These are phyloP conservation scores for Chirona hameri DNA, from an alignment of 2,888 invertebrate species.

Conservation along the genomic window DNA sequence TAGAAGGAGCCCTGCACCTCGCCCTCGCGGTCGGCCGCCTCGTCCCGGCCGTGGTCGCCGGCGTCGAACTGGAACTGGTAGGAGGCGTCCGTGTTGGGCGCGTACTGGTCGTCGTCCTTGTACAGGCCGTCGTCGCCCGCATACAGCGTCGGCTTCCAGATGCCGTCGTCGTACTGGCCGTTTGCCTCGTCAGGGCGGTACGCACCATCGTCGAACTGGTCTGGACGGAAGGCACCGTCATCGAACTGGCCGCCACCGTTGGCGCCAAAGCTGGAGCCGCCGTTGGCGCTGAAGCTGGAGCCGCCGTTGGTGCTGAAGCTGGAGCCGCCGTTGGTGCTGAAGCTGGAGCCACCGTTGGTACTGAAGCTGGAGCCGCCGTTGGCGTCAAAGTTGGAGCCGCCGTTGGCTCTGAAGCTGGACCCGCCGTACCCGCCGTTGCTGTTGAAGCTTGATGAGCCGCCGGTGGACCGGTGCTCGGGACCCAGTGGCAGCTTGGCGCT, in stretches of 20 bases:
- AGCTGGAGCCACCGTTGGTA: too few species aligned
- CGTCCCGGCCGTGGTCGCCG: slow-evolving; percentile 12
- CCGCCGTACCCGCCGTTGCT: neutral
- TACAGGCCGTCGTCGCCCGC: neutral
- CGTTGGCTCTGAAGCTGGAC: neutral
- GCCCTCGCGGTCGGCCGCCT: slow-evolving; percentile 1
- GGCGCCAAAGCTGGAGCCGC: neutral
- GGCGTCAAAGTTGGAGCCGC: too few species aligned
- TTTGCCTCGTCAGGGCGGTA: neutral
- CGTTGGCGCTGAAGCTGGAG: neutral
- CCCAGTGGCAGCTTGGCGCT: slow-evolving; percentile 12
- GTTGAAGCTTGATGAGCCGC: too few species aligned
- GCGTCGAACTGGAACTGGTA: slow-evolving; percentile 29
- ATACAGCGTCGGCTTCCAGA: neutral
- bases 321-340: neutral
- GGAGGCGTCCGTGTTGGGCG: slow-evolving; percentile 6
- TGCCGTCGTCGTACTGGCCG: neutral
- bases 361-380: too few species aligned
- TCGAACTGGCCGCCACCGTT: neutral
- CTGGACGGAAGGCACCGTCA: neutral
- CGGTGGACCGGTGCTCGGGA: neutral
- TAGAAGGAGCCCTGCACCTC: slow-evolving; percentile 2
- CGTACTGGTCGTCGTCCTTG: neutral
- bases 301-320: neutral
- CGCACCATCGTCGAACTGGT: neutral